These are phyloP conservation scores for Salvelinus fontinalis DNA, from an alignment of 2,113 vertebrate species.

Conservation along the genomic window DNA sequence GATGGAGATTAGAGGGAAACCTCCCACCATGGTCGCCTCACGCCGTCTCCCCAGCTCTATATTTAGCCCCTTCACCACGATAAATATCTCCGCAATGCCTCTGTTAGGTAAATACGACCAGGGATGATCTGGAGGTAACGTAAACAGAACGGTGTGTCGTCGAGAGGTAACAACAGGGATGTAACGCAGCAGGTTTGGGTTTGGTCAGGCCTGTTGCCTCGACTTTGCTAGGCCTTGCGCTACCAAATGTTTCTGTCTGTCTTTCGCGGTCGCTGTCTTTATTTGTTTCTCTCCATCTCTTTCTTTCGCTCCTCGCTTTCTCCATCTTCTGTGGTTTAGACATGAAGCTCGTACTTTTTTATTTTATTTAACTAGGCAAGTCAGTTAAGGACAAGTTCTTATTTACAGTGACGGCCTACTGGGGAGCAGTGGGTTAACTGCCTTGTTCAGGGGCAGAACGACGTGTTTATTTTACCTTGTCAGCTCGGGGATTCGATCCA, in stretches of 20 bases:
- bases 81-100: conserved; percentile 96
- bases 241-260: conserved; percentile 21
- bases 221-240: conserved; percentile 2
- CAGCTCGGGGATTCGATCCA: too few species aligned
- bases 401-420: too few species aligned
- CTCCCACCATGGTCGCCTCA: conserved; percentile 91
- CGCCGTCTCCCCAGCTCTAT: conserved; percentile 88
- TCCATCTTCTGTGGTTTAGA: conserved; percentile 27
- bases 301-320: not conserved
- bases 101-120: conserved; percentile 96
- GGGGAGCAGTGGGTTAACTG: too few species aligned
- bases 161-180: conserved; percentile 10
- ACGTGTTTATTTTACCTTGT: too few species aligned
- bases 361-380: too few species aligned
- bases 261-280: not conserved
- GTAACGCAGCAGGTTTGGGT: not conserved
- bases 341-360: conserved; percentile 35
- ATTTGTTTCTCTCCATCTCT: conserved; percentile 3
- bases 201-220: conserved; percentile 19
- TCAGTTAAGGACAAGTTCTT: too few species aligned
- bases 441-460: too few species aligned
- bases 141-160: conserved; percentile 81
- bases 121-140: conserved; percentile 84
- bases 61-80: conserved; percentile 94
- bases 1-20: conserved; percentile 98